These are phyloP conservation scores for Sphecodes monilicornis DNA, from an alignment of 2,888 invertebrate genomes.

Conservation along the genomic window DNA sequence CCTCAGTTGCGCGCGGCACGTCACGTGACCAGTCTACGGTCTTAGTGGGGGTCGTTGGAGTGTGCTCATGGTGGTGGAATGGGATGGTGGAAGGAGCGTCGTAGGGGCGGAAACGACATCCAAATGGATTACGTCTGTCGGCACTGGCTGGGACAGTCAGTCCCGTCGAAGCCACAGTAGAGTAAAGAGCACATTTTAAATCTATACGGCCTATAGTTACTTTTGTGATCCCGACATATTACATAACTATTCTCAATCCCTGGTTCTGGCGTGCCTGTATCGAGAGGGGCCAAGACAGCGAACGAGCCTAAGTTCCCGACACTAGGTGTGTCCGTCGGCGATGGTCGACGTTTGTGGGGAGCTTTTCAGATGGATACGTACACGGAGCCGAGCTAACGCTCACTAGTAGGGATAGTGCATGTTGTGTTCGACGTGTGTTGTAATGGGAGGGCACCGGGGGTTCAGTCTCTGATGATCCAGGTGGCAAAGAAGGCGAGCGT, in stretches of 20 bases:
- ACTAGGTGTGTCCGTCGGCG: background rate
- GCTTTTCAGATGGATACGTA: conserved; percentile 57
- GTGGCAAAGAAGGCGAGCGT: conserved; percentile 91
- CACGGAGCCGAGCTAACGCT: conserved; percentile 59
- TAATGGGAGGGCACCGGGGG: conserved; percentile 84
- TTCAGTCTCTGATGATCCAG: conserved; percentile 90
- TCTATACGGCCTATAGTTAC: too few species aligned
- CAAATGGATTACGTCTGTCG: too few species aligned
- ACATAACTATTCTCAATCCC: background rate
- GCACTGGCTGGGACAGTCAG: too few species aligned
- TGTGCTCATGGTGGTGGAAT: too few species aligned
- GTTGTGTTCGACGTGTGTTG: conserved; percentile 82
- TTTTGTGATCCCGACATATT: too few species aligned
- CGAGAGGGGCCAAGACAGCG: background rate
- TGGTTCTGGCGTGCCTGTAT: background rate
- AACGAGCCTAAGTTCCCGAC: conserved; percentile 34
- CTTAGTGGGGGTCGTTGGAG: too few species aligned
- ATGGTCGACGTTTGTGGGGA: conserved; percentile 9
- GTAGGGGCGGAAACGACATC: too few species aligned
- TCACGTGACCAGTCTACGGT: too few species aligned
- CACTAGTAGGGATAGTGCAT: conserved; percentile 80
- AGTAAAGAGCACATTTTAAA: too few species aligned
- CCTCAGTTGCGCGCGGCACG: too few species aligned
- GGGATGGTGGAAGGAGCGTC: too few species aligned
- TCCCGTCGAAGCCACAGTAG: too few species aligned